Base-by-base conservation (phyloP, 2,113 vertebrate genomes). In the Pholis gunnellus region DNA sequence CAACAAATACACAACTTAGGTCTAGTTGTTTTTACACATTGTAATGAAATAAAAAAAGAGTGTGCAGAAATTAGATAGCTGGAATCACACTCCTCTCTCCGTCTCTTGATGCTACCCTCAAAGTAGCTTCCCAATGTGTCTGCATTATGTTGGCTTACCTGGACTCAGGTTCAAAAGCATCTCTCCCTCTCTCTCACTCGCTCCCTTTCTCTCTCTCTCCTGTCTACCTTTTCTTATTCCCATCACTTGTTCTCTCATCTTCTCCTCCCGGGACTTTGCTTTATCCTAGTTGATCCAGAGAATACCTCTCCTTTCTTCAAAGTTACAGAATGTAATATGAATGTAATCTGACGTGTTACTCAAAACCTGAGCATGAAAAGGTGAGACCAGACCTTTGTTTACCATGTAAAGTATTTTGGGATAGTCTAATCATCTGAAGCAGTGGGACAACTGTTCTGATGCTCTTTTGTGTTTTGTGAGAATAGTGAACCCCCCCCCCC, bases 101-200 rank as follows among this genome's bases (percentile, higher is more conserved):
- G 20, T 73, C 25, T 57, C 18, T 46, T 5, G 70, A 22, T 82
- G 40, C 36, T 73, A 6, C 42, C 20, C 42, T 69, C 20, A 36
- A 56, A 25, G 44, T 11, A 66, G 73, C 11, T 77, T 76, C 61
- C 44, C n/a, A 75, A 29, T 68, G 14, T 78, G 64, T 75, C 54
- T 17, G 76, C 54, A 75, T 86, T 74, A 79, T 44, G 68, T 31
- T 29, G 59, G 48, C 29, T 89, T 81, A 87, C 63, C 15, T 78
- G 40, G 38, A 78, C 68, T 81, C 71, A 22, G 6, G 29, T 81
- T 91, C 80, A 86, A 84, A 86, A 40, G 78, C 59, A 36, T 57
- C 36, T 31, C 59, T 48, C 60, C 64, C 14, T 59, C 29, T 31
- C 29, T 31, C 29, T 31, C 29, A 2, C 29, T 31, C 29, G 2